Evolutionary conservation across 2,797 vertebrate species (phyloP).

Genomic region (Hippopotamyrus pictus): DNA sequence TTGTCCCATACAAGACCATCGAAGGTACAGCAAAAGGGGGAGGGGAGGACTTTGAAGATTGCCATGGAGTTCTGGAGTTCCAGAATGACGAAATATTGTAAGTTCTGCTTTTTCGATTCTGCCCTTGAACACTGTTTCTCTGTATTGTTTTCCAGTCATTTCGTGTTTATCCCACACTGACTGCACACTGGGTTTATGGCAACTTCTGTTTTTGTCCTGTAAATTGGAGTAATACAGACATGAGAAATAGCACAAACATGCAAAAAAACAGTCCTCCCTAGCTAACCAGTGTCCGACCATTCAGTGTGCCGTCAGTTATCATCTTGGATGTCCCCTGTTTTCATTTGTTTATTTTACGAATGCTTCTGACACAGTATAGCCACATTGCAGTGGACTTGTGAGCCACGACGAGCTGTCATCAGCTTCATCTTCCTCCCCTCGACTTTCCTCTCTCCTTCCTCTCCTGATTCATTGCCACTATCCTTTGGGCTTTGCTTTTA

Average conservation of each 20-base stretch:
- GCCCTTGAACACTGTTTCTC: background rate
- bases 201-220: background rate
- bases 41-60: conserved; percentile 95
- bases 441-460: conserved; percentile 6
- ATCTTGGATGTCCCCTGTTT: background rate
- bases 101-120: conserved; percentile 55
- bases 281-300: background rate
- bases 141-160: background rate
- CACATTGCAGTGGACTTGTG: conserved; percentile 29
- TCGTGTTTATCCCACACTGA: background rate
- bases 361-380: conserved; percentile 42
- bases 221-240: background rate
- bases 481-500: conserved; percentile 9
- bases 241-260: background rate
- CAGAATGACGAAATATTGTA: conserved; percentile 99
- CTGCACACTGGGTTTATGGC: conserved; percentile 14
- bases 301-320: conserved; percentile 17
- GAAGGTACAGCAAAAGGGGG: conserved; percentile 88
- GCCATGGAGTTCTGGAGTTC: conserved; percentile 87
- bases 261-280: background rate
- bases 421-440: conserved; percentile 12
- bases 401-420: conserved; percentile 12
- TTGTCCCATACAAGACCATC: conserved; percentile 89
- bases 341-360: conserved; percentile 12
- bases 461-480: conserved; percentile 23